Percentiles rank a stretch among this genome's conserved stretches.
Conservation (phyloP, 1,140 invertebrate species). For the Tetramorium alpestre region DNA sequence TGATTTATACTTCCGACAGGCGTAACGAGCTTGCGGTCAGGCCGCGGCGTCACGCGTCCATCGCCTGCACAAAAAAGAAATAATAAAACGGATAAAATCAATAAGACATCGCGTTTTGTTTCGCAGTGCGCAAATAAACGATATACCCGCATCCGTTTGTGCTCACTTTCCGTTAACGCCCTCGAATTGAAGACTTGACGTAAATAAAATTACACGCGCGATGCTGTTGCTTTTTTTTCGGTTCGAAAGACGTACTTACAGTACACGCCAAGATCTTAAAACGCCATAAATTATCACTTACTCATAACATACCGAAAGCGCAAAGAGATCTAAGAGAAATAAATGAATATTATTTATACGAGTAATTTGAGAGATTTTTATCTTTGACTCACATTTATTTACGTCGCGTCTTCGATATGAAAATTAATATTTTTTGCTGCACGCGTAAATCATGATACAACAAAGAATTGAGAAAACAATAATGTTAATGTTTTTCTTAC, state of each 20-base stretch:
- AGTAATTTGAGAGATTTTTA: not conserved
- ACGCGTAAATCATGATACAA: not conserved
- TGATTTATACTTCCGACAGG: constrained; percentile 76
- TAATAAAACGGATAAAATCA: constrained; percentile 42
- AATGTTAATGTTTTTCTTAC: not conserved
- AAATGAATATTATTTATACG: not conserved
- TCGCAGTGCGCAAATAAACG: constrained; percentile 30
- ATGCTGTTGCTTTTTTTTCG: not conserved
- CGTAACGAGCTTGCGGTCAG: constrained; percentile 72
- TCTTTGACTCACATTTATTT: not conserved
- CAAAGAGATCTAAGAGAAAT: not conserved
- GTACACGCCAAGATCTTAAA: not conserved
- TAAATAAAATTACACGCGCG: not conserved
- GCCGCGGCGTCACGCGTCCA: constrained; percentile 53
- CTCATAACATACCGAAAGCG: not conserved
- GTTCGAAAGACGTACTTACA: not conserved
- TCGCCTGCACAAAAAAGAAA: constrained; percentile 15
- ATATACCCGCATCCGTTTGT: not conserved
- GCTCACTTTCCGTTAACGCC: constrained; percentile 48
- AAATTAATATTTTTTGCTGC: not conserved
- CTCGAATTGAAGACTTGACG: constrained; percentile 29
- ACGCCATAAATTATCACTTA: not conserved
- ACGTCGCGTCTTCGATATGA: not conserved
- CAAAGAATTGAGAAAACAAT: not conserved
- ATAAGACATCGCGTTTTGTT: constrained; percentile 41